Evolutionary conservation across 2,113 vertebrate species (phyloP), one percentile per base, ranked within the genome.

Genomic region (Pangasianodon gigas): DNA sequence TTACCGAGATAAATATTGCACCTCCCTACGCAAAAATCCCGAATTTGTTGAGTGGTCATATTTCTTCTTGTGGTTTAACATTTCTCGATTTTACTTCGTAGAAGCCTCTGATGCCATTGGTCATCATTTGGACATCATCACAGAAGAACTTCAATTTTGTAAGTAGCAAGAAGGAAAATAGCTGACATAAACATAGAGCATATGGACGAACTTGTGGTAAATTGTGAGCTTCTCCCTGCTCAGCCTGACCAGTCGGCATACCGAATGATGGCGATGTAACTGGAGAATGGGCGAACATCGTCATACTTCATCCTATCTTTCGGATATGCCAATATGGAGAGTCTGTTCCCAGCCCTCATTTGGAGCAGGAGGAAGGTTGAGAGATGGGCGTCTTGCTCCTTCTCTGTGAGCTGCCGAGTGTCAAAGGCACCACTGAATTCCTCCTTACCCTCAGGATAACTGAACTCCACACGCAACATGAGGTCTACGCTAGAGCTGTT

Each of bases 261-360:
- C 52, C 62, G 90, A 26, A 92, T 0, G 13, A 92, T 58, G 60
- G 81, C 89, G 75, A 92, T 81, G 46, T 51, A 92, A 60, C 60
- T 91, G 62, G 89, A 88, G 37, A 89, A 75, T 0, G 91, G 91
- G 6, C 10, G 62, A 0, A 32, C 1, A 0, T n/a, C 5, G 6
- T 21, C 26, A 41, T 69, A 71, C 48, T 71, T 89, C 24, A 90
- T 51, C 54, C 16, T 10, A 0, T 88, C 1, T 51, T 44, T 46
- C 3, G 85, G 74, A 41, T 0, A 1, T 1, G 86, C 74, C 5
- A 6, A 13, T 58, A 92, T 90, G 14, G 90, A 85, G 11, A 92
- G 37, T 44, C 24, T 51, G 46, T 75, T 87, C 26, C 18, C 24
- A 2, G 52, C 5, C 0, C 65, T 44, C 82, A 92, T 82, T 6